Base-by-base conservation (phyloP, 2,888 invertebrate genomes). In the Sarcophaga variegata region DNA sequence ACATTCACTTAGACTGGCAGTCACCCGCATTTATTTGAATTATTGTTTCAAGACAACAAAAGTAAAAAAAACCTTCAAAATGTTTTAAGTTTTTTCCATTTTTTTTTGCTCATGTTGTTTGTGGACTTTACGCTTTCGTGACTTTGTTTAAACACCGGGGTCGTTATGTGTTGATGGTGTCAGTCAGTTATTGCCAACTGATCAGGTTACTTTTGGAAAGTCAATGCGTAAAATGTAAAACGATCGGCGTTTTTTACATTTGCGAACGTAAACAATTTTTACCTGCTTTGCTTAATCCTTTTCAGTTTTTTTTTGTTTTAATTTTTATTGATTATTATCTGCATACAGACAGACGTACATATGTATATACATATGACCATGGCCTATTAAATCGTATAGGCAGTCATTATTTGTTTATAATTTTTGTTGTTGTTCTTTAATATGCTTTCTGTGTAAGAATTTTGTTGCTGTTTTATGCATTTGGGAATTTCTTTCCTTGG, bases 381-480 rank as follows among this genome's bases (percentile, higher is more conserved):
- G 88, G 83, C 86, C 87, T 88, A 83, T 88, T 82, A 64, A 87
- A 74, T 71, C 27, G 17, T 45, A 76, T 82, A 79, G 75, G 62
- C 54, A 63, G 17, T 54, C 4, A 14, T 54, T 69, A 60, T 70
- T 70, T 37, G 25, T 63, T 37, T 37, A 37, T 37, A 37, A 47
- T 71, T n/a, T 79, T 47, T 63, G 17, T 37, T 63, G 8, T 47
- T 69, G 69, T 17, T 47, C 1, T 54, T 70, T 5, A 70, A 12
- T 81, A 2, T 37, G 8, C 37, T 37, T 10, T 37, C 8, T 37
- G 8, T 70, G 12, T 11, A 3, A 12, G 25, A 1, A 10, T 17
- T 10, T 37, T 37, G 37, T 37, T 37, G 37, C 8, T 37, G 37
- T 37, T 37, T 60, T 27, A 63, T 17, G 45, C 47, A 37, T 20